These are phyloP conservation scores for Lepisosteus oculatus DNA, from an alignment of 2,113 vertebrate genomes.

Conservation along the genomic window DNA sequence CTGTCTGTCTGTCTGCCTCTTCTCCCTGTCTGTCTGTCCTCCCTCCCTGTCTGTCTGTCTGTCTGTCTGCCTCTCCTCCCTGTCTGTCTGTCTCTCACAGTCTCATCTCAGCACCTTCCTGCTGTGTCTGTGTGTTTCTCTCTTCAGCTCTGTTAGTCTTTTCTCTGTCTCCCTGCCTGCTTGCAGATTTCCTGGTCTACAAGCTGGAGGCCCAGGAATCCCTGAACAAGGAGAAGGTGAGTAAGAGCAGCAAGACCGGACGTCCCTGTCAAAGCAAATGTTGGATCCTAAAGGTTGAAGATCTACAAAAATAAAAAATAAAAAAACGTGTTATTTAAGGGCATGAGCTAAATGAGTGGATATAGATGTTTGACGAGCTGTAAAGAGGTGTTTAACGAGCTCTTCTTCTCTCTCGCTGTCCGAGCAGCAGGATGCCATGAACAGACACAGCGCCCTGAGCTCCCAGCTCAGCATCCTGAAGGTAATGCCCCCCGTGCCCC, in stretches of 20 bases:
- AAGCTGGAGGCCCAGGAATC: slow-evolving; percentile 68
- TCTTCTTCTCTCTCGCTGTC: neutral
- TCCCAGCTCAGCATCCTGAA: slow-evolving; percentile 67
- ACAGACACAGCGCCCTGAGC: slow-evolving; percentile 60
- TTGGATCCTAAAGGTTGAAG: too few relatives aligned
- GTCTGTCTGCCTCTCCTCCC: neutral
- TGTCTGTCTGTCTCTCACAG: too few relatives aligned
- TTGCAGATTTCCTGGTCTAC: slow-evolving; percentile 62
- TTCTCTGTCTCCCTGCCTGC: slow-evolving; percentile 13
- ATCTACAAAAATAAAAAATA: too few relatives aligned
- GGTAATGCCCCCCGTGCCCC: slow-evolving; percentile 34
- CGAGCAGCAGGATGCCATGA: slow-evolving; percentile 68
- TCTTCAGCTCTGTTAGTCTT: neutral
- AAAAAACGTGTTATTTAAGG: neutral
- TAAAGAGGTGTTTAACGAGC: neutral
- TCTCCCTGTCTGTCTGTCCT: neutral
- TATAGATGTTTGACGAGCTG: too few relatives aligned
- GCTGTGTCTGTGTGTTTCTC: too few relatives aligned
- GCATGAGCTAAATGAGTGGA: too few relatives aligned
- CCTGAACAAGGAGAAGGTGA: slow-evolving; percentile 66
- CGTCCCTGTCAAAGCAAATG: too few relatives aligned
- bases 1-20: neutral
- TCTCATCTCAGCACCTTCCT: too few relatives aligned
- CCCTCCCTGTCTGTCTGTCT: neutral
- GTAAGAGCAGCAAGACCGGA: too few relatives aligned